Conservation (phyloP, 2,797 vertebrate species). For the Coreius guichenoti region DNA sequence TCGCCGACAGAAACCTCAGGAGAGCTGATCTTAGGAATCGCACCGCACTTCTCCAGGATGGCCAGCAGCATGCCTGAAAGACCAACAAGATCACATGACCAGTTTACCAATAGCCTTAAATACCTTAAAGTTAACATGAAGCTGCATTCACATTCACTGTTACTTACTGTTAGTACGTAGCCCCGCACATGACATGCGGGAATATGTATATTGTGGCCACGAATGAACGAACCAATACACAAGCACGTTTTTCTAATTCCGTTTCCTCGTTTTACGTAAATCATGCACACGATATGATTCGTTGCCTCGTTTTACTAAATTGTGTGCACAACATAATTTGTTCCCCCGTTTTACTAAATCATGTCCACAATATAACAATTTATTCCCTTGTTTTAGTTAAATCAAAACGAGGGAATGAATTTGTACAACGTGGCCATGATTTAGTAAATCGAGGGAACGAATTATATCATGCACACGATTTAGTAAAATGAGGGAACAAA, state of each 20-base stretch:
- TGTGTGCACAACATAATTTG: too few relatives aligned
- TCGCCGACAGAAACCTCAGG: conserved; percentile 88
- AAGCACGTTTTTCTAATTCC: not conserved
- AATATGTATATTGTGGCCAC: not conserved
- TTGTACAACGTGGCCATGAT: not conserved
- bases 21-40: conserved; percentile 93
- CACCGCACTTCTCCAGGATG: conserved; percentile 95
- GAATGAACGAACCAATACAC: not conserved
- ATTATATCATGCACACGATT: too few relatives aligned
- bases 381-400: not conserved
- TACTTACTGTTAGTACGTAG: not conserved
- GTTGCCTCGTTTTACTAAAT: not conserved
- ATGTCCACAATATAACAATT: not conserved
- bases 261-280: not conserved
- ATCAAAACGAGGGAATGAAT: not conserved
- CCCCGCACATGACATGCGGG: not conserved
- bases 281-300: not conserved
- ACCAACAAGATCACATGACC: not conserved
- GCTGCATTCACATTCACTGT: not conserved
- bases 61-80: conserved; percentile 91
- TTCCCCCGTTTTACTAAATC: too few relatives aligned
- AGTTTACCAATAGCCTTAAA: not conserved
- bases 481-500: too few relatives aligned
- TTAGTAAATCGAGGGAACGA: too few relatives aligned
- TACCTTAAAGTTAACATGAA: not conserved